Percentiles rank a stretch among this genome's conserved stretches.
Conservation (phyloP, 92 coral and sea anemone genomes). For the Siderastrea radians region DNA sequence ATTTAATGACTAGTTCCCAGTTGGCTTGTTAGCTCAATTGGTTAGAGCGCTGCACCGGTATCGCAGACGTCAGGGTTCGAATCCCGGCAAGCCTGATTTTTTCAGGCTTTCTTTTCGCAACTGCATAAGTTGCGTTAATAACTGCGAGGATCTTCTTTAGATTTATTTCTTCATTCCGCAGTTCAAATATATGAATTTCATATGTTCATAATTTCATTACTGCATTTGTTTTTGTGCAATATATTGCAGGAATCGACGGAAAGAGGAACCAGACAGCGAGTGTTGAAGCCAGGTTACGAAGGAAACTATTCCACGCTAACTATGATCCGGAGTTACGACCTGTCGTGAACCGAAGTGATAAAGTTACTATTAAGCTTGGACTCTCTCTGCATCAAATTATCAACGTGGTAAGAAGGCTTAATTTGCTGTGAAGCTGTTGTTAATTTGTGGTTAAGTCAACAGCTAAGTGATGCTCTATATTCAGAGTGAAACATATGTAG, state of each 20-base stretch:
- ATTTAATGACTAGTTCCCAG: too few relatives aligned
- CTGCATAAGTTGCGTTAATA: too few relatives aligned
- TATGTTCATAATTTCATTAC: too few relatives aligned
- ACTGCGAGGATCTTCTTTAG: too few relatives aligned
- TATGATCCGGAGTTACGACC: slow-evolving; percentile 74
- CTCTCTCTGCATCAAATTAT: slow-evolving; percentile 77
- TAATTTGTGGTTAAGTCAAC: too few relatives aligned
- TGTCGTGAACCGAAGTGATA: slow-evolving; percentile 55
- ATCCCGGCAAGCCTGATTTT: too few relatives aligned
- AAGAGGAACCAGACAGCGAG: slow-evolving; percentile 31
- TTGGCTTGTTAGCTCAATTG: too few relatives aligned
- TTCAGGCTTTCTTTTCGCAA: too few relatives aligned
- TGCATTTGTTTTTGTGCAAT: neutral
- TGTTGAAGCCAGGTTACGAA: slow-evolving; percentile 56
- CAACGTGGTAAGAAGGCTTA: slow-evolving; percentile 55
- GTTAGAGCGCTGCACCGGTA: too few relatives aligned
- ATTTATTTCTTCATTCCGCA: too few relatives aligned
- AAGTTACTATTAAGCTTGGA: slow-evolving; percentile 70
- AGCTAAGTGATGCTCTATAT: neutral
- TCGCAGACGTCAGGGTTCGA: too few relatives aligned
- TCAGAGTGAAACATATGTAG: neutral
- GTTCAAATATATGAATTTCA: neutral
- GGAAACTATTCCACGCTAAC: slow-evolving; percentile 20
- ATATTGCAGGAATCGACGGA: neutral
- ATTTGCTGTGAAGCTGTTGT: neutral